Percentiles rank a stretch among this genome's conserved stretches.
Evolutionary conservation across 2,888 invertebrate species (phyloP).

Genomic region (Caenorhabditis sp.): DNA sequence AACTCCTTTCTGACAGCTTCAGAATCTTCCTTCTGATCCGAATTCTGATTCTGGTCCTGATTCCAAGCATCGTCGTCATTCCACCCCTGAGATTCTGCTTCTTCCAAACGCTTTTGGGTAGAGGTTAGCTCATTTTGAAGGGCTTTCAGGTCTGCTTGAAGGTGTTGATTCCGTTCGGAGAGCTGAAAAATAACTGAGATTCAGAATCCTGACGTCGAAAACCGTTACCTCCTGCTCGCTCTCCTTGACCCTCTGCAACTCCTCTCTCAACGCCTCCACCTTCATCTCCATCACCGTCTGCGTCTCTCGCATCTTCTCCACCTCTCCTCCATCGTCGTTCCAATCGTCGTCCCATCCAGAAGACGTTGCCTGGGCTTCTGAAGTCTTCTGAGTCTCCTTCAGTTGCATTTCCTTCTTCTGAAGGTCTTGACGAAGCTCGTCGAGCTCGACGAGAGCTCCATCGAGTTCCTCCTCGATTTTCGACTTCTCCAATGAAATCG

Average conservation of each 20-base stretch:
- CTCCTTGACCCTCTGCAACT: slow-evolving; percentile 17
- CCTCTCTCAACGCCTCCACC: slow-evolving; percentile 32
- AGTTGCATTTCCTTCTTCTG: neutral
- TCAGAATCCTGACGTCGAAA: neutral
- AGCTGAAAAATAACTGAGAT: too few relatives aligned
- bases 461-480: slow-evolving; percentile 4
- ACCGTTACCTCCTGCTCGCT: slow-evolving; percentile 14
- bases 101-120: slow-evolving; percentile 13
- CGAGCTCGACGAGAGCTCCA: neutral
- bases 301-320: slow-evolving; percentile 38
- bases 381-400: neutral
- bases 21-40: neutral
- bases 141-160: neutral
- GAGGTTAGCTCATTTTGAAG: slow-evolving; percentile 15
- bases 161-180: too few relatives aligned
- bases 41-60: neutral
- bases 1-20: slow-evolving; percentile 11
- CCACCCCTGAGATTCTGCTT: slow-evolving; percentile 22
- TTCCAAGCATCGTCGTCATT: slow-evolving; percentile 39
- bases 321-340: slow-evolving; percentile 33
- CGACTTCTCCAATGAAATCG: neutral
- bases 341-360: slow-evolving; percentile 29
- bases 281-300: slow-evolving; percentile 28
- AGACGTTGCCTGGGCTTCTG: neutral
- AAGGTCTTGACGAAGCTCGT: slow-evolving; percentile 8